phyloP scores from a whole-genome alignment of 2,797 vertebrate species.

The Gambelia wislizenii region DNA sequence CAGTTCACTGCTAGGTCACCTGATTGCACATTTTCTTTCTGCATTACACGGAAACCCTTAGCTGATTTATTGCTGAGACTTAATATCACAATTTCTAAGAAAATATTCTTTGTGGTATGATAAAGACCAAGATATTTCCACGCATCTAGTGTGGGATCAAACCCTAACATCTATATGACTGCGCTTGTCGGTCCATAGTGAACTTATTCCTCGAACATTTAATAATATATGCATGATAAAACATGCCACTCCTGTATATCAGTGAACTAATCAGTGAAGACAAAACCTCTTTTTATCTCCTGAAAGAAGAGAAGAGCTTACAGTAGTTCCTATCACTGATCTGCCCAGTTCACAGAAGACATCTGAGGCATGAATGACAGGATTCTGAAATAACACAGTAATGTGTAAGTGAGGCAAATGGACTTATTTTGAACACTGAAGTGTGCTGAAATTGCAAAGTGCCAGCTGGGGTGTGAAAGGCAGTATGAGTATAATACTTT shows the following conservation, averaged over 20 bases:
- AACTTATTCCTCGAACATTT: not conserved
- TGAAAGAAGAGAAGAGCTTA: not conserved
- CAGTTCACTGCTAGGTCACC: slow-evolving; percentile 44
- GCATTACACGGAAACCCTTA: slow-evolving; percentile 23
- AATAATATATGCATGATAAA: not conserved
- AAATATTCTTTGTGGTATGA: slow-evolving; percentile 25
- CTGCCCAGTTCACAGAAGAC: not conserved
- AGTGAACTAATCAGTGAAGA: not conserved
- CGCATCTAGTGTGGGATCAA: slow-evolving; percentile 4
- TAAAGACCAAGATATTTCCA: slow-evolving; percentile 4
- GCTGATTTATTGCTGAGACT: slow-evolving; percentile 31
- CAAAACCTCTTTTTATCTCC: not conserved
- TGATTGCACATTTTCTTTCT: slow-evolving; percentile 23
- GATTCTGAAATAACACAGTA: not conserved
- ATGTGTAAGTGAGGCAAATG: not conserved
- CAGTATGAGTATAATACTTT: too few species aligned
- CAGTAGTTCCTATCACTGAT: not conserved
- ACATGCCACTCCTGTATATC: not conserved
- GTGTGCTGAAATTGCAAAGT: not conserved
- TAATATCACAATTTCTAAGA: slow-evolving; percentile 49
- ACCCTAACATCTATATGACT: not conserved
- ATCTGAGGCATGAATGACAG: not conserved
- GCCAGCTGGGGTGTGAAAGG: too few species aligned
- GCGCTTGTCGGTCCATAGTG: not conserved
- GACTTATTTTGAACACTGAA: not conserved